Percentiles rank a stretch among this genome's conserved stretches.
Evolutionary conservation across 1,140 invertebrate genomes (phyloP).

Genomic region (Micrasema longulum): DNA sequence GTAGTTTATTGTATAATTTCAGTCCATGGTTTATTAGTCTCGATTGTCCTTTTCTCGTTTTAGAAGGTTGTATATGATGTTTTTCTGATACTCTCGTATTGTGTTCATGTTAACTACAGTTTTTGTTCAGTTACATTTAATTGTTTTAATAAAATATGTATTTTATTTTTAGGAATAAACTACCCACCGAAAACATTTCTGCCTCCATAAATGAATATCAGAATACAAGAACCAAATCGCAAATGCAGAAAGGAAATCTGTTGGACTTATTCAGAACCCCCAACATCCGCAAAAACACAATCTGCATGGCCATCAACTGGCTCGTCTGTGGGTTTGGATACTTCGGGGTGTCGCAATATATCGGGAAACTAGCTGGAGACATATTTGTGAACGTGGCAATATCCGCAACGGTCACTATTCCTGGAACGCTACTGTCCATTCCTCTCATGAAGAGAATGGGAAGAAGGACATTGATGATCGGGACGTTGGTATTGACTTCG

Average conservation of each 20-base stretch:
- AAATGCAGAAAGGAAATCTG: constrained; percentile 70
- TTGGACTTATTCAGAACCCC: constrained; percentile 80
- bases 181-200: constrained; percentile 68
- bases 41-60: too few relatives aligned
- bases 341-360: constrained; percentile 81
- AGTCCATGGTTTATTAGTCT: too few relatives aligned
- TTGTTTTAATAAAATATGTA: too few relatives aligned
- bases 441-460: constrained; percentile 73
- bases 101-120: too few relatives aligned
- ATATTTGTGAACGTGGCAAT: constrained; percentile 79
- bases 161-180: constrained; percentile 66
- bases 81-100: too few relatives aligned
- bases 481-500: constrained; percentile 70
- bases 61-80: too few relatives aligned
- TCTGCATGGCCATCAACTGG: constrained; percentile 79
- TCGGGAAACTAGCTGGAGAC: constrained; percentile 77
- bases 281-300: constrained; percentile 79
- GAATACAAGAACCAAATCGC: constrained; percentile 57
- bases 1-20: too few relatives aligned
- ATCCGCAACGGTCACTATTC: constrained; percentile 72
- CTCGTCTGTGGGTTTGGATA: constrained; percentile 79
- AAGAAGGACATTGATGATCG: constrained; percentile 70
- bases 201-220: constrained; percentile 64
- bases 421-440: constrained; percentile 73
- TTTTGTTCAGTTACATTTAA: too few relatives aligned